Base-by-base conservation (phyloP, 2,888 invertebrate species). In the Andrena minutula region DNA sequence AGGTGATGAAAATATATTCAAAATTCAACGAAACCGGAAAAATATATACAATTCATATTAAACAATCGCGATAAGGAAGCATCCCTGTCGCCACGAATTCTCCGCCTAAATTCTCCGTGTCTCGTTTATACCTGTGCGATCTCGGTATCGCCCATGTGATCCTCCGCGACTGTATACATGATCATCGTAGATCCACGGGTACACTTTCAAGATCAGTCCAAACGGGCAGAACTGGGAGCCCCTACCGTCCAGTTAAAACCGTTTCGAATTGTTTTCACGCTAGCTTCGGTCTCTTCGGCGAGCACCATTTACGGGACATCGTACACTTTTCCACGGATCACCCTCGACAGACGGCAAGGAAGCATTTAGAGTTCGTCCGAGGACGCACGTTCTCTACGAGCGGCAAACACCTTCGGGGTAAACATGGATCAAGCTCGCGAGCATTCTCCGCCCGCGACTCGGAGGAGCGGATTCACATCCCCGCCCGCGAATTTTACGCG, bases 101-200 rank as follows among this genome's bases (percentile, higher is more conserved):
- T 10, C 41, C 10, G 20, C 30, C 20, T 10, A 32, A 5, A 26
- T 26, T 26, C 26, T 26, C 26, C 41, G 41, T 41, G 41, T 26
- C 16, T n/a, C 8, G 20, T 2, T 1, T 66, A 23, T 95, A 95
- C 95, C 95, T 95, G 95, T 89, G 95, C 95, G 88, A 95, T 95
- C 91, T 95, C 95, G 92, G 95, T 95, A 90, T 95, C 95, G 89
- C 95, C 95, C 94, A 95, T 95, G 92, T 93, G 93, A 83, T 94
- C 94, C 47, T 94, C 93, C 23, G 94, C 93, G 23, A 93, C 93
- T 32, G 94, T 94, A 83, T 94, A 94, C 93, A 94, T 93, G 83
- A 93, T 93, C 93, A 93, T 94, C 81, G 88, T 89, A 86, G 56
- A 73, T 71, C 30, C 12, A 60, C 30, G 8, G 8, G 16, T 64